Evolutionary conservation across 2,113 vertebrate species (phyloP), one percentile per base, ranked within the genome.

Genomic region (Mohoua ochrocephala): DNA sequence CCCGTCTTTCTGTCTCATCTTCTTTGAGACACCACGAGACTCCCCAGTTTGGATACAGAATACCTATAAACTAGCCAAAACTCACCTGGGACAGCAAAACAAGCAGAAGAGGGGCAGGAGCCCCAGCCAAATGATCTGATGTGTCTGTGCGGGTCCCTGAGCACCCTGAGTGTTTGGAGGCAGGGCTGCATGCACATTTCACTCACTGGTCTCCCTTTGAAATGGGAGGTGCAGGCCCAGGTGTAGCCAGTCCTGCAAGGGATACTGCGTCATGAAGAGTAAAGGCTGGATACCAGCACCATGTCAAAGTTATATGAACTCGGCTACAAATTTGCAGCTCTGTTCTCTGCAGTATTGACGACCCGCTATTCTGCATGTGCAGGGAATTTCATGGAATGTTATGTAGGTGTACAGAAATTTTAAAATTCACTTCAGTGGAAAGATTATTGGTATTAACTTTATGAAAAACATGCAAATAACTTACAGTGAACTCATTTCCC

Each of bases 11-110:
- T 15, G 10, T 41, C 21, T 61, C 56, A 57, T 22, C n/a, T 59
- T 63, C 44, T 59, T 56, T 59, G 54, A 33, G 52, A 82, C 0
- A 4, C 14, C 31, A 31, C 23, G 54, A 49, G 31, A 64, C 6
- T 0, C 9, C 5, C 7, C 6, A 21, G 1, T 26, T 20, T 70
- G 6, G 5, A 56, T 26, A 47, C 2, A 64, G 24, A 57, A 81
- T 22, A 59, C 26, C 8, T 28, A n/a, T 9, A 49, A 35, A 37
- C 20, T 50, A 84, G 24, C 14, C 26, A 67, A 59, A 87, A 84
- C 49, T 54, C 27, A 33, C 30, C 37, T 35, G 6, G 12, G 44
- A n/a, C 17, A 56, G 30, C 56, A 74, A 45, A 23, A 69, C n/a
- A 78, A 81, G 52, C 20, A 61, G 35, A 33, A 78, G 26, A 53